phyloP scores from a whole-genome alignment of 2,113 vertebrate species.

The Heteronetta atricapilla region DNA sequence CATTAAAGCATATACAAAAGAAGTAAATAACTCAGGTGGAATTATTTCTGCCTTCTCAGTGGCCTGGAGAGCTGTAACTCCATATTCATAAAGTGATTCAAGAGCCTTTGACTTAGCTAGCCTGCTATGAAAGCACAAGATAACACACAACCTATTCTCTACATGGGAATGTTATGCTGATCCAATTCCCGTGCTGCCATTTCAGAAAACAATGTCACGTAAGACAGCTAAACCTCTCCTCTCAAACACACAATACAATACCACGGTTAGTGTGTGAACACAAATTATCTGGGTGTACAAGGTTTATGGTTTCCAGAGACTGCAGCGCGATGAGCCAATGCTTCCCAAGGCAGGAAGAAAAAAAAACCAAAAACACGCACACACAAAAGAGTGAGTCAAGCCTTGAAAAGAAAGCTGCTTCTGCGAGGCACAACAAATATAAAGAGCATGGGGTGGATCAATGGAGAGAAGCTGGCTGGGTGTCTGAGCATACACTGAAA shows the following conservation, averaged over 20 bases:
- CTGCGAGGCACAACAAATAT: conserved; percentile 26
- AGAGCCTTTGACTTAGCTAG: conserved; percentile 29
- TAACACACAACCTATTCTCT: conserved; percentile 42
- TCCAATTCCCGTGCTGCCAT: conserved; percentile 40
- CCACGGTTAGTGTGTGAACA: not conserved
- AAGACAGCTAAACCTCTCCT: conserved; percentile 43
- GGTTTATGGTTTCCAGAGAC: conserved; percentile 49
- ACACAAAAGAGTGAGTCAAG: not conserved
- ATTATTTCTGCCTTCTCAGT: conserved; percentile 4
- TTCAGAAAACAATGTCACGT: conserved; percentile 25
- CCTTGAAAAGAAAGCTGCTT: conserved; percentile 35
- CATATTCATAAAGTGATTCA: conserved; percentile 13
- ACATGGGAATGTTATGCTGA: conserved; percentile 39
- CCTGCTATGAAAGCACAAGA: conserved; percentile 20
- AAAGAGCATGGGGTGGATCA: not conserved
- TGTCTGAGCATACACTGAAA: not conserved
- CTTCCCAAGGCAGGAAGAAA: not conserved
- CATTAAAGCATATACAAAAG: not conserved
- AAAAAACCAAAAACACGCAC: not conserved
- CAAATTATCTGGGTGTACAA: conserved; percentile 40
- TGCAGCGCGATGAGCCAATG: not conserved
- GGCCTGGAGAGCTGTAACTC: conserved; percentile 29
- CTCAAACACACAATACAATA: conserved; percentile 27
- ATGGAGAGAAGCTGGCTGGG: not conserved
- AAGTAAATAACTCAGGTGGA: not conserved